Conservation (phyloP, 2,113 vertebrate genomes). For the Tyrannus savana region DNA sequence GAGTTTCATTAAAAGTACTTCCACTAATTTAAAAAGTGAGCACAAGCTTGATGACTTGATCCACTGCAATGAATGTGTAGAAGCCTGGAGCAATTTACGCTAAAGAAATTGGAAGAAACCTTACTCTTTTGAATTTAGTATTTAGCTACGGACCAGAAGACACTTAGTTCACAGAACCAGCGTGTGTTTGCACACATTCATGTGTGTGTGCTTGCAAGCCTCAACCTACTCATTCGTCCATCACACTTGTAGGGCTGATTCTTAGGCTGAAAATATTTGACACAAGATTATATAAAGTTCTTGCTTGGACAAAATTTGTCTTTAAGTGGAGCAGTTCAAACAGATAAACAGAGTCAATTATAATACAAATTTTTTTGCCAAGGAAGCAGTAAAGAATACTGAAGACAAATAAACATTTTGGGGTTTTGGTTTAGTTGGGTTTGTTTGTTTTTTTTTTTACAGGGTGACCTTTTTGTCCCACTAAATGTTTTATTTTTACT, state of each 20-base stretch:
- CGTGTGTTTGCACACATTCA: rapidly evolving
- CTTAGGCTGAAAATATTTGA: not conserved
- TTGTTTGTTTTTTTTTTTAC: not conserved
- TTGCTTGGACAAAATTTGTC: not conserved
- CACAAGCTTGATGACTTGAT: not conserved
- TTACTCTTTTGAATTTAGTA: not conserved
- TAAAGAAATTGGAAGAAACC: not conserved
- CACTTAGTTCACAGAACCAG: not conserved
- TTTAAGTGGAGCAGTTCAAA: not conserved
- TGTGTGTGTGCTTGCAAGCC: not conserved
- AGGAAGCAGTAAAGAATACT: not conserved
- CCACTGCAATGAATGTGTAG: not conserved
- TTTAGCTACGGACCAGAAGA: not conserved
- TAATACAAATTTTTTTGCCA: not conserved
- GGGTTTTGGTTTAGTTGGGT: rapidly evolving
- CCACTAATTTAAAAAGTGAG: not conserved
- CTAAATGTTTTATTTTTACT: not conserved
- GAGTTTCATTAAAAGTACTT: not conserved
- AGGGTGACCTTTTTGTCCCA: not conserved
- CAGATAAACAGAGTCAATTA: not conserved
- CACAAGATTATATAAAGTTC: not conserved
- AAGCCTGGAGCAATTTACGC: not conserved
- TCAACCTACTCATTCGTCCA: not conserved
- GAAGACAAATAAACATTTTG: not conserved
- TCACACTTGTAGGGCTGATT: rapidly evolving